Conservation (phyloP, 2,888 invertebrate genomes). For the Nezara viridula region DNA sequence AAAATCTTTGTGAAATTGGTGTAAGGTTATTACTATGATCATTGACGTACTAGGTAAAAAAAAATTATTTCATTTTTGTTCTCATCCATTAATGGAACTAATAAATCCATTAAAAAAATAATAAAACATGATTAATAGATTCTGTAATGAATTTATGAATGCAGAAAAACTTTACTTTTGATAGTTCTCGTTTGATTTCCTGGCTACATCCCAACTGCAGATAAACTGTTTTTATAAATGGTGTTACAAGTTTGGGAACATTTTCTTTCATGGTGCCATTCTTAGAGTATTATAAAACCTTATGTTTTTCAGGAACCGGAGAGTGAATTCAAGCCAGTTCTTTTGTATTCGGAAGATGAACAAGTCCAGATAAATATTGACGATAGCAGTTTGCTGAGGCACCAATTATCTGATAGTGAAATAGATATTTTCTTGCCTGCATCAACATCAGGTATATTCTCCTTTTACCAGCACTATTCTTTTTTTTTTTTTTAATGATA, state of each 20-base stretch:
- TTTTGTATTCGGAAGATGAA: constrained; percentile 27
- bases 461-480: background rate
- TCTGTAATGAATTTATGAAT: background rate
- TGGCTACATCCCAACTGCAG: background rate
- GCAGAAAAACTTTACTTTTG: background rate
- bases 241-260: background rate
- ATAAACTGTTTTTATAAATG: background rate
- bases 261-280: background rate
- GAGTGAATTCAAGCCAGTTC: constrained; percentile 29
- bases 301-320: constrained; percentile 8
- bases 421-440: constrained; percentile 17
- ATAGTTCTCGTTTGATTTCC: background rate
- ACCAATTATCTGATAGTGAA: constrained; percentile 40
- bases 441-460: background rate
- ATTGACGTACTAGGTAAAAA: background rate
- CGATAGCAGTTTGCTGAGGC: constrained; percentile 26
- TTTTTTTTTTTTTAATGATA: too few relatives aligned
- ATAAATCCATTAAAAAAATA: background rate
- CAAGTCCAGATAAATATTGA: constrained; percentile 45
- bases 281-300: background rate
- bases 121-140: background rate
- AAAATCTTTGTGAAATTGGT: background rate
- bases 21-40: background rate
- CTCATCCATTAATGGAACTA: background rate
- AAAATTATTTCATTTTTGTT: background rate